Evolutionary conservation across 2,113 vertebrate genomes (phyloP).

Genomic region (Tringa solitaria): DNA sequence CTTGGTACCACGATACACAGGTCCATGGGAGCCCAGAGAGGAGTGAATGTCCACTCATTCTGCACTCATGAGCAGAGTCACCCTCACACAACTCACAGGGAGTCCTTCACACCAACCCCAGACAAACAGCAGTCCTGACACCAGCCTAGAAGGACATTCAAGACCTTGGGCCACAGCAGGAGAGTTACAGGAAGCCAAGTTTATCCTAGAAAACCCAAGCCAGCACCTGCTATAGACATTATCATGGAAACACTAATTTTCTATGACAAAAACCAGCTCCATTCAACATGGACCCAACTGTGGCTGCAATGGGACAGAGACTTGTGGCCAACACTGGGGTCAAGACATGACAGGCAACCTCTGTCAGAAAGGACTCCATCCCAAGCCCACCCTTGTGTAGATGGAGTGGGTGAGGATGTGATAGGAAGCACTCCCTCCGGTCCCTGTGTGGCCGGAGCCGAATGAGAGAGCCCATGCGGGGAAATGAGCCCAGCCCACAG

Average conservation of each 20-base stretch:
- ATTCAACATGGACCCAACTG: fast-evolving
- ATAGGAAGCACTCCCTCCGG: fast-evolving
- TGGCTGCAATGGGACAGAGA: not conserved
- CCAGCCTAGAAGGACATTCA: not conserved
- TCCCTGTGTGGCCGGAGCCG: not conserved
- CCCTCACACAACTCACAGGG: not conserved
- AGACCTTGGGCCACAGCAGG: not conserved
- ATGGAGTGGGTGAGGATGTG: not conserved
- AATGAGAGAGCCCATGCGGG: fast-evolving
- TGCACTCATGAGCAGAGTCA: fast-evolving
- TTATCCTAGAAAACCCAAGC: not conserved
- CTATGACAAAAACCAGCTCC: not conserved
- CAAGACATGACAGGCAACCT: not conserved
- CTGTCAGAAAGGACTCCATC: not conserved
- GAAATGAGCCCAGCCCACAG: not conserved
- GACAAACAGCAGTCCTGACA: not conserved
- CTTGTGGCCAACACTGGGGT: not conserved
- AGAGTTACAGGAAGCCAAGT: not conserved
- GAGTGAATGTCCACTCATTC: fast-evolving
- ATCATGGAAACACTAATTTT: not conserved
- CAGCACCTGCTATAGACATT: not conserved
- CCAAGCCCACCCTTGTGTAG: not conserved
- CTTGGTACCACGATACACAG: not conserved
- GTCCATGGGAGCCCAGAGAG: not conserved
- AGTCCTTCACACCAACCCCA: not conserved